Percentiles rank a stretch among this genome's conserved stretches.
phyloP scores from a whole-genome alignment of 2,888 invertebrate species.

The Dynastes tityus region DNA sequence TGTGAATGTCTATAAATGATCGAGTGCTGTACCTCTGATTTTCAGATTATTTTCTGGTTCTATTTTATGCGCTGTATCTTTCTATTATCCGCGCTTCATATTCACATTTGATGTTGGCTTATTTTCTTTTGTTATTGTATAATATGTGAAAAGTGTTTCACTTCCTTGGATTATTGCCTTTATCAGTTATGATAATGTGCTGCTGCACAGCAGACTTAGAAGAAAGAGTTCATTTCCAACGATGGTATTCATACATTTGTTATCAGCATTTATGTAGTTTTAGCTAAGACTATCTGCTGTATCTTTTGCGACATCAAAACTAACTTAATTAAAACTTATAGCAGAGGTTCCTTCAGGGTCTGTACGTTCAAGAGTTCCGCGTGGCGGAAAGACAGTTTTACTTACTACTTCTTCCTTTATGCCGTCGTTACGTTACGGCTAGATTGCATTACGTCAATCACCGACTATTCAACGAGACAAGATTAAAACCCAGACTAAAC shows the following conservation, averaged over 20 bases:
- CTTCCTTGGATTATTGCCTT: no score
- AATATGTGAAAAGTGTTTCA: no score
- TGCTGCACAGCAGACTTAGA: no score
- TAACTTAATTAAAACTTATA: conserved; percentile 41
- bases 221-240: neutral
- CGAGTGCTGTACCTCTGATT: no score
- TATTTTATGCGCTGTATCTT: no score
- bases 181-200: no score
- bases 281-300: neutral
- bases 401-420: neutral
- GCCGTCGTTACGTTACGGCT: neutral
- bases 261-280: neutral
- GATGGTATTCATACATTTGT: conserved; percentile 25
- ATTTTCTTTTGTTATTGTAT: no score
- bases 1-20: no score
- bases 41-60: no score
- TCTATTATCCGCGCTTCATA: no score
- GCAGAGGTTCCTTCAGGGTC: neutral
- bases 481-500: no score
- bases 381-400: conserved; percentile 6
- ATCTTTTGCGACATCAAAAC: conserved; percentile 20
- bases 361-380: neutral
- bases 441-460: conserved; percentile 17
- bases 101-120: no score
- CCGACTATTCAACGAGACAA: neutral